These are phyloP conservation scores for Columba livia DNA, from an alignment of 2,113 vertebrate species.

Conservation along the genomic window DNA sequence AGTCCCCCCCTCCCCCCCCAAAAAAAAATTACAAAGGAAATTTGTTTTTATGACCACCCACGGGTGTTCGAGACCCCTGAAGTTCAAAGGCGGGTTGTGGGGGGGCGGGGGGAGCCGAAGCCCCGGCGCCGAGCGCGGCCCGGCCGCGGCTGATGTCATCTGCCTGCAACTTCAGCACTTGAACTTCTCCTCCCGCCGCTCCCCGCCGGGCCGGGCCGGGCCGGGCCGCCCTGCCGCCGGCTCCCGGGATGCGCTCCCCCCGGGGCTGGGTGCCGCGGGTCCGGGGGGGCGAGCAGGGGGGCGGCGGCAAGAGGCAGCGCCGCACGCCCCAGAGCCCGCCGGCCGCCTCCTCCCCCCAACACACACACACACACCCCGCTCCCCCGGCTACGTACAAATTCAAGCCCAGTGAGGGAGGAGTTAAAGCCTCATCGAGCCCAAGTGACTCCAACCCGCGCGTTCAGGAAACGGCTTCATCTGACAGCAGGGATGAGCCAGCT, in stretches of 20 bases:
- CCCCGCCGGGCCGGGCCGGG: not conserved
- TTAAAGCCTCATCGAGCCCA: not conserved
- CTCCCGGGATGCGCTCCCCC: not conserved
- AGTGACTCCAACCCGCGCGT: not conserved
- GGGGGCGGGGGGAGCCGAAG: not conserved
- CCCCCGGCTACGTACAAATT: not conserved
- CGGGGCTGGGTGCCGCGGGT: not conserved
- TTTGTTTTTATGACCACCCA: not conserved
- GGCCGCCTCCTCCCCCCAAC: not conserved
- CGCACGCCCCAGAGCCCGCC: not conserved
- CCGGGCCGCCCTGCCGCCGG: not conserved
- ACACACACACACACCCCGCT: not conserved
- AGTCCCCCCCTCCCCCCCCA: not conserved
- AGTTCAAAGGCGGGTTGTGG: not conserved
- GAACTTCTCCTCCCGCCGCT: constrained; percentile 26
- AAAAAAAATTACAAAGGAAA: constrained; percentile 43
- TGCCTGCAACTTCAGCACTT: constrained; percentile 9
- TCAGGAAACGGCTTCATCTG: constrained; percentile 29
- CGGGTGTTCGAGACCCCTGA: not conserved
- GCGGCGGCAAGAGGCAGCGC: not conserved
- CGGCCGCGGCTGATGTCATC: constrained; percentile 33
- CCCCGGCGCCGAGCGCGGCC: not conserved
- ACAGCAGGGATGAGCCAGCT: constrained; percentile 28
- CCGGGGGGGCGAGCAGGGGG: not conserved
- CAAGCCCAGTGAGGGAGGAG: not conserved